phyloP scores from a whole-genome alignment of 2,888 invertebrate species.

The Eucriotettix oculatus region DNA sequence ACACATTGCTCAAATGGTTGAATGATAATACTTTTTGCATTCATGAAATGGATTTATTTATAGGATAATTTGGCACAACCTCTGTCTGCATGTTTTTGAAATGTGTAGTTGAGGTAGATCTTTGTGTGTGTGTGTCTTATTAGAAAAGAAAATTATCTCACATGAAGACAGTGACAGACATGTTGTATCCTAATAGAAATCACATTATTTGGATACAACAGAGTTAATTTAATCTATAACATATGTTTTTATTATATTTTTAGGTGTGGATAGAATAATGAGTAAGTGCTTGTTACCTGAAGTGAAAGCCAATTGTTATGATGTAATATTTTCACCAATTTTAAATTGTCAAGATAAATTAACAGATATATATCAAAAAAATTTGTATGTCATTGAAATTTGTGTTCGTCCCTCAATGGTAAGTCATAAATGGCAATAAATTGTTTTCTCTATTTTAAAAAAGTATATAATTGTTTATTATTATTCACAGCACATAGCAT shows the following conservation, averaged over 20 bases:
- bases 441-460: background rate
- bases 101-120: too few relatives aligned
- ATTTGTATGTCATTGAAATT: background rate
- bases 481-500: slow-evolving; percentile 2
- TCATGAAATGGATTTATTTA: too few relatives aligned
- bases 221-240: too few relatives aligned
- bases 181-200: too few relatives aligned
- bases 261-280: slow-evolving; percentile 3
- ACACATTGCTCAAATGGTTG: too few relatives aligned
- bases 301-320: background rate
- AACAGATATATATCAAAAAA: background rate
- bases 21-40: too few relatives aligned
- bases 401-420: slow-evolving; percentile 1
- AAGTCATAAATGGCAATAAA: background rate
- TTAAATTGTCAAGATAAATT: background rate
- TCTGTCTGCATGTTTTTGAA: too few relatives aligned
- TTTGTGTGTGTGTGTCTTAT: too few relatives aligned
- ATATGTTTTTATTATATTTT: background rate
- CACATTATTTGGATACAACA: too few relatives aligned
- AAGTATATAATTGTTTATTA: background rate
- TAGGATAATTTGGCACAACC: too few relatives aligned
- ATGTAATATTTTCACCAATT: slow-evolving; percentile 1
- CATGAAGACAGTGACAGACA: too few relatives aligned
- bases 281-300: slow-evolving; percentile 1
- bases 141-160: too few relatives aligned